Percentiles rank a stretch among this genome's conserved stretches.
Conservation (phyloP, 1,140 invertebrate genomes). For the Conus ventricosus region DNA sequence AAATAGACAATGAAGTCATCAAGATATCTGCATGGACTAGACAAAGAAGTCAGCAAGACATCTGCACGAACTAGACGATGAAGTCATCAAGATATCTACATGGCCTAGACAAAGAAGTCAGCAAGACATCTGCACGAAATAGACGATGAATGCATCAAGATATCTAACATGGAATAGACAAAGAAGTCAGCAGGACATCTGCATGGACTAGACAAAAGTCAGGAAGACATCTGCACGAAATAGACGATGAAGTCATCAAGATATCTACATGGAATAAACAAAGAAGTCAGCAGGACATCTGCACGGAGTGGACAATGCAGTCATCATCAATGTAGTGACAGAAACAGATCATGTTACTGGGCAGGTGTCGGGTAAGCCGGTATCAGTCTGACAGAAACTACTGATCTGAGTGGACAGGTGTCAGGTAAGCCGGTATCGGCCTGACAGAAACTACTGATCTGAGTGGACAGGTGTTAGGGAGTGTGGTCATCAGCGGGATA, state of each 20-base stretch:
- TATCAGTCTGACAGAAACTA: too few species aligned
- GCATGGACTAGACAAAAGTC: conserved; percentile 64
- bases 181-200: not conserved
- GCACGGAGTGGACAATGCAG: not conserved
- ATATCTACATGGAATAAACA: too few species aligned
- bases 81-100: not conserved
- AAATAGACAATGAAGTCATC: not conserved
- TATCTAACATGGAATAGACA: not conserved
- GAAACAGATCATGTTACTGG: too few species aligned
- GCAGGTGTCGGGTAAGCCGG: too few species aligned
- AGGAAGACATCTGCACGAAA: not conserved
- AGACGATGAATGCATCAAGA: not conserved
- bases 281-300: not conserved
- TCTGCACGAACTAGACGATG: not conserved
- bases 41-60: conserved; percentile 65
- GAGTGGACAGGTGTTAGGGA: too few species aligned
- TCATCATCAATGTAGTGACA: too few species aligned
- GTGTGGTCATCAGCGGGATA: too few species aligned
- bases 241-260: not conserved
- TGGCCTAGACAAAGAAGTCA: too few species aligned
- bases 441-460: too few species aligned
- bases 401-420: too few species aligned
- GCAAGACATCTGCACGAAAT: not conserved
- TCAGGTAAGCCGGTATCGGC: too few species aligned
- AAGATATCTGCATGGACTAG: conserved; percentile 57